A percentile compares a stretch with the other conserved stretches of the same genome.
Conservation (phyloP, 2,888 invertebrate genomes). For the Hirtodrosophila cameraria region DNA sequence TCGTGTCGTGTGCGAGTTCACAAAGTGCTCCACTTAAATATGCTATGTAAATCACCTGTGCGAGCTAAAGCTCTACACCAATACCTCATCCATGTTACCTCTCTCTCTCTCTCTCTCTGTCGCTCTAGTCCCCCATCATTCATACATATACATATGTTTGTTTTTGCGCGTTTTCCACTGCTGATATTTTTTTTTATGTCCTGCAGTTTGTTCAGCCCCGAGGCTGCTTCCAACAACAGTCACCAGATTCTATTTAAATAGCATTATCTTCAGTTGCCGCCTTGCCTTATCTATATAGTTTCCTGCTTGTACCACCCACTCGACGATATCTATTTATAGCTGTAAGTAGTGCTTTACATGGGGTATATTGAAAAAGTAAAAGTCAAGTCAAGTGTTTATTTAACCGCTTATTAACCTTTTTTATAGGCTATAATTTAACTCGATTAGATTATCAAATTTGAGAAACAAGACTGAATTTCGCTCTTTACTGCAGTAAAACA, state of each 20-base stretch:
- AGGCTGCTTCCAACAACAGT: slow-evolving; percentile 34
- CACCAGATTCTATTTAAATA: slow-evolving; percentile 74
- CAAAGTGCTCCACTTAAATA: slow-evolving; percentile 80
- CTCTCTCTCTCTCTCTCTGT: background rate
- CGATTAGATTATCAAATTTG: too few species aligned
- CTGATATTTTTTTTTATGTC: slow-evolving; percentile 72
- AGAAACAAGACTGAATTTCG: too few species aligned
- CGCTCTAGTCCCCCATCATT: slow-evolving; percentile 3
- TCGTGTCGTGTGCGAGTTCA: slow-evolving; percentile 58
- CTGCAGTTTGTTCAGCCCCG: slow-evolving; percentile 64
- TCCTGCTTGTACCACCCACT: slow-evolving; percentile 7
- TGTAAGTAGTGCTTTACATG: background rate
- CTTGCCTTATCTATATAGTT: slow-evolving; percentile 46
- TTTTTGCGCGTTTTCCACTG: slow-evolving; percentile 40
- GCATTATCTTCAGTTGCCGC: slow-evolving; percentile 68
- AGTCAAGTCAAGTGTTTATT: too few species aligned
- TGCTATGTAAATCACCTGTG: slow-evolving; percentile 80
- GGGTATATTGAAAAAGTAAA: slow-evolving; percentile 25
- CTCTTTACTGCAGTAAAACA: too few species aligned
- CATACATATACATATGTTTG: slow-evolving; percentile 15
- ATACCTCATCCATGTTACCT: slow-evolving; percentile 37
- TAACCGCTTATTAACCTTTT: too few species aligned
- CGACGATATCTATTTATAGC: slow-evolving; percentile 4
- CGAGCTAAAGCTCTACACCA: slow-evolving; percentile 55
- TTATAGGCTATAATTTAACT: too few species aligned